phyloP scores from a whole-genome alignment of 2,797 vertebrate species.

The Sebastes flavidus region DNA sequence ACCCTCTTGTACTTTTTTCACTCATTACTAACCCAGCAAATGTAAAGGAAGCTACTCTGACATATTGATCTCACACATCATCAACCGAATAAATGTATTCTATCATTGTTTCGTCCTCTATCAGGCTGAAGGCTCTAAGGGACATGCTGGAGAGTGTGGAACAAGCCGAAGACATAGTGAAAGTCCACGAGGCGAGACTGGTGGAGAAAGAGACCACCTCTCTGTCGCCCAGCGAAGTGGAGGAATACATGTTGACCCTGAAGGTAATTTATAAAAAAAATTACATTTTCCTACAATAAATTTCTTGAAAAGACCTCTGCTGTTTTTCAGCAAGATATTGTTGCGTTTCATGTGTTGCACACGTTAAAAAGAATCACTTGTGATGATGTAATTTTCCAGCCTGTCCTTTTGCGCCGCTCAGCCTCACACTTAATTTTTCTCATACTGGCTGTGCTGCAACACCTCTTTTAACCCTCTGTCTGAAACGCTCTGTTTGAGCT shows the following conservation, averaged over 20 bases:
- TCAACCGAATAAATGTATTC: background rate
- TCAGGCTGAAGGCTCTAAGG: constrained; percentile 86
- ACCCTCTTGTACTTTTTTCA: background rate
- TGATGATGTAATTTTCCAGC: background rate
- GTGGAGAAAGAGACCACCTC: constrained; percentile 95
- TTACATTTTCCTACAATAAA: background rate
- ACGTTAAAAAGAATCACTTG: background rate
- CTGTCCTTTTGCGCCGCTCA: background rate
- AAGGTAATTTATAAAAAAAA: constrained; percentile 46
- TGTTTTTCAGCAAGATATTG: background rate
- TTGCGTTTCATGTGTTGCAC: background rate
- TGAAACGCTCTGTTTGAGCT: too few species aligned
- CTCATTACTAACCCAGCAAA: background rate
- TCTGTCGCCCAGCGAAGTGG: constrained; percentile 88
- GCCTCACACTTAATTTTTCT: too few species aligned
- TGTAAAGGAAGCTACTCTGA: background rate
- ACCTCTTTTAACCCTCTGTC: too few species aligned
- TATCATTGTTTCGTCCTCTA: background rate
- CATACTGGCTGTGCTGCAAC: too few species aligned
- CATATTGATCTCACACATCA: background rate
- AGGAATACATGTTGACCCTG: constrained; percentile 83
- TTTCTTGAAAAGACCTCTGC: background rate
- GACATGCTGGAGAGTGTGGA: constrained; percentile 88
- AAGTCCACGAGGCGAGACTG: constrained; percentile 92
- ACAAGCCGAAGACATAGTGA: constrained; percentile 90